Conservation (phyloP, 2,888 invertebrate genomes). For the Lasioglossum lativentre region DNA sequence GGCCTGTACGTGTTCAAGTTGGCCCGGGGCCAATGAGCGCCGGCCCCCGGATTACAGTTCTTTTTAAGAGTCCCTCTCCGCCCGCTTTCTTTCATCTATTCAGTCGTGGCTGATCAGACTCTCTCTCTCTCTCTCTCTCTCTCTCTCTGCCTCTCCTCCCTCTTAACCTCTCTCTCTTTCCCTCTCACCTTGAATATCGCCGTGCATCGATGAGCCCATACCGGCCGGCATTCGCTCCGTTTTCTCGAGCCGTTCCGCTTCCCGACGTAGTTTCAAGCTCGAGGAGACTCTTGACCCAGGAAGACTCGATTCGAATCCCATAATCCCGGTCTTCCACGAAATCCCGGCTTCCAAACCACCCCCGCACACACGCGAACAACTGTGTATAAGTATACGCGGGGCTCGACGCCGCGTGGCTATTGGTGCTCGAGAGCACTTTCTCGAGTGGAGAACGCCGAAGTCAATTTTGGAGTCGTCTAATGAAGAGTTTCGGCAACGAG, state of each 20-base stretch:
- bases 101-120: constrained; percentile 45
- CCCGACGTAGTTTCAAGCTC: constrained; percentile 52
- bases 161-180: background rate
- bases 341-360: constrained; percentile 35
- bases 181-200: background rate
- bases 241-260: constrained; percentile 16
- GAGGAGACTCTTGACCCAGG: constrained; percentile 58
- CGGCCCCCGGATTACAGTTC: constrained; percentile 68
- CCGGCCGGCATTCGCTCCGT: background rate
- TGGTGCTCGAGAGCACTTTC: constrained; percentile 50
- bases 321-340: constrained; percentile 49
- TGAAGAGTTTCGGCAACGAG: constrained; percentile 52
- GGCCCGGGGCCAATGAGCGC: constrained; percentile 74
- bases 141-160: background rate
- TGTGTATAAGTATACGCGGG: constrained; percentile 21
- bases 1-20: constrained; percentile 80
- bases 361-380: background rate
- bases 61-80: constrained; percentile 52
- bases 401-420: constrained; percentile 32
- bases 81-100: constrained; percentile 54
- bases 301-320: constrained; percentile 52
- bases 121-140: background rate
- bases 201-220: constrained; percentile 23
- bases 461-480: constrained; percentile 58
- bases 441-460: constrained; percentile 52